Percentiles rank a stretch among this genome's conserved stretches.
phyloP scores from a whole-genome alignment of 2,113 vertebrate genomes.

The Chloropsis cyanopogon region DNA sequence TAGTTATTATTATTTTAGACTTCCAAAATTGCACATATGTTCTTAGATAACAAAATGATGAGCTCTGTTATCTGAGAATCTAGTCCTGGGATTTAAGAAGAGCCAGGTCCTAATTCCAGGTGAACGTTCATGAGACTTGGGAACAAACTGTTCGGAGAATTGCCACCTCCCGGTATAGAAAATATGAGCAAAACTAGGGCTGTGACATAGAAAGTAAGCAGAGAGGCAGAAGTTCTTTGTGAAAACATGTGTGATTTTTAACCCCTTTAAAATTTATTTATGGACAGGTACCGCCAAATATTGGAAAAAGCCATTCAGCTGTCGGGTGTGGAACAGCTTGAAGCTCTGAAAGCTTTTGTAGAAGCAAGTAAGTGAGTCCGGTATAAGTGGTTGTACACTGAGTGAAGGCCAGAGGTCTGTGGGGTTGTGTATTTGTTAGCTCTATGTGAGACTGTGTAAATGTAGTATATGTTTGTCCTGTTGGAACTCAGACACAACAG shows the following conservation, averaged over 20 bases:
- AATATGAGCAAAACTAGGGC: not conserved
- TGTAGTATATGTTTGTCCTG: not conserved
- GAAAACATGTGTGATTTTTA: not conserved
- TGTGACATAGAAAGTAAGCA: not conserved
- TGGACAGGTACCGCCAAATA: conserved; percentile 90
- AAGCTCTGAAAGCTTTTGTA: conserved; percentile 97
- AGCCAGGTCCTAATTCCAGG: not conserved
- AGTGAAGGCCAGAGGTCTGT: not conserved
- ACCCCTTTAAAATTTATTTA: not conserved
- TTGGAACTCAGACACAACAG: not conserved
- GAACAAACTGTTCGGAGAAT: not conserved
- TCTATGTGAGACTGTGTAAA: fast-evolving
- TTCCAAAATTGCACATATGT: not conserved
- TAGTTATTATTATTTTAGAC: not conserved
- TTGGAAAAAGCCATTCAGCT: conserved; percentile 95
- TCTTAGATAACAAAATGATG: not conserved
- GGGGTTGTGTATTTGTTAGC: not conserved
- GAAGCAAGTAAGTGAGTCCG: conserved; percentile 91
- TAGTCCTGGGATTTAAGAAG: not conserved
- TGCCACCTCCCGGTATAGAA: not conserved
- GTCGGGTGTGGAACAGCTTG: conserved; percentile 87
- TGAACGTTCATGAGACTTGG: not conserved
- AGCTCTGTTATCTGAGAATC: not conserved
- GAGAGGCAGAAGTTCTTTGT: not conserved
- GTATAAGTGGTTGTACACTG: not conserved